Evolutionary conservation across 2,797 vertebrate species (phyloP).

Genomic region (Harpagifer antarcticus): DNA sequence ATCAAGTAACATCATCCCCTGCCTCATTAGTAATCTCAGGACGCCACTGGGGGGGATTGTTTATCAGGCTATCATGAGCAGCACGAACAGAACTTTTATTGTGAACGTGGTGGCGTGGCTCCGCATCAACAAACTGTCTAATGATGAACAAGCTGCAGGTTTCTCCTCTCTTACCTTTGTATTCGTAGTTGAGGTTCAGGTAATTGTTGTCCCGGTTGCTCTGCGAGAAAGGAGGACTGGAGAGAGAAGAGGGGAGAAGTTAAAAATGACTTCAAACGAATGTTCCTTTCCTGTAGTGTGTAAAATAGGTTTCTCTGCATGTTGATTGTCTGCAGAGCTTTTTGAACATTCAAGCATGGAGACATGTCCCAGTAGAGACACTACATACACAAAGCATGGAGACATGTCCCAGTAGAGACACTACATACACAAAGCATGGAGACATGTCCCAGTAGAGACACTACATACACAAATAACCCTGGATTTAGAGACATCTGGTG

Average conservation of each 20-base stretch:
- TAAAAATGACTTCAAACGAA: no score
- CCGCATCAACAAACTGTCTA: constrained; percentile 7
- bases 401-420: no score
- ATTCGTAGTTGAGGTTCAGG: constrained; percentile 87
- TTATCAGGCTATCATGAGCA: constrained; percentile 10
- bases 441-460: no score
- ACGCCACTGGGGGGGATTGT: background rate
- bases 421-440: no score
- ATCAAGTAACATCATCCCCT: constrained; percentile 21
- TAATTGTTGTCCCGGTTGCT: constrained; percentile 88
- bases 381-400: no score
- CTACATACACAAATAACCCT: no score
- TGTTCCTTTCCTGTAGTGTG: no score
- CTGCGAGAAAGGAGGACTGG: constrained; percentile 85
- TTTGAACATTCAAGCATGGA: no score
- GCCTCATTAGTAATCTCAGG: constrained; percentile 37
- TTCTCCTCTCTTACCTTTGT: constrained; percentile 82
- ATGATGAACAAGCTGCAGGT: constrained; percentile 10
- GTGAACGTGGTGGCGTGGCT: constrained; percentile 18
- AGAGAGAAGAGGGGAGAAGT: constrained; percentile 53
- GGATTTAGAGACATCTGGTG: background rate
- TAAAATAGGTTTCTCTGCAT: no score
- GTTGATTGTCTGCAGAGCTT: no score
- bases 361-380: no score
- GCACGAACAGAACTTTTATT: constrained; percentile 6